A percentile compares a stretch with the other conserved stretches of the same genome.
These are phyloP conservation scores for Deilephila elpenor DNA, from an alignment of 2,888 invertebrate genomes.

Conservation along the genomic window DNA sequence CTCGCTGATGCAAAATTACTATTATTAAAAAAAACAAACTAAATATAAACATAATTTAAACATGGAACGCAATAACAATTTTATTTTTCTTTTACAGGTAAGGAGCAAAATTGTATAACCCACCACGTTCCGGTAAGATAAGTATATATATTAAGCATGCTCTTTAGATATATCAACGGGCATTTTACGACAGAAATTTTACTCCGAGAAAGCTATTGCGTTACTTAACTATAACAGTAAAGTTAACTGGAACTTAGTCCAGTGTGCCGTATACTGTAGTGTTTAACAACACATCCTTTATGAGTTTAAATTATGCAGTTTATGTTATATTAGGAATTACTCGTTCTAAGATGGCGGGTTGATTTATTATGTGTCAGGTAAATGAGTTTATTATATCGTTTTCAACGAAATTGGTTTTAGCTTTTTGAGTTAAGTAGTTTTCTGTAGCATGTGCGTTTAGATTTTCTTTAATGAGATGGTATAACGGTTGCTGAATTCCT, in stretches of 20 bases:
- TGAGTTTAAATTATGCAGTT: conserved; percentile 52
- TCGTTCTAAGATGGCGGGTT: not conserved
- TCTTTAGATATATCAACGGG: conserved; percentile 31
- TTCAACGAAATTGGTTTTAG: not conserved
- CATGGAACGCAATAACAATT: not conserved
- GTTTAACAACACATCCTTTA: conserved; percentile 70
- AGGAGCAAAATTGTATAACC: conserved; percentile 29
- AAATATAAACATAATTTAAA: conserved; percentile 11
- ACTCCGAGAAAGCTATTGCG: conserved; percentile 62
- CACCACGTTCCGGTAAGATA: conserved; percentile 20
- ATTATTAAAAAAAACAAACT: not conserved
- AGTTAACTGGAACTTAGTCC: conserved; percentile 69
- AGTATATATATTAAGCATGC: conserved; percentile 30
- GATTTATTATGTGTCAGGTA: conserved; percentile 8
- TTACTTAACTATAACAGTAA: conserved; percentile 76
- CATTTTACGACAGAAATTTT: conserved; percentile 50
- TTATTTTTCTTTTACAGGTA: conserved; percentile 27
- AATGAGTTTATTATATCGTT: conserved; percentile 5
- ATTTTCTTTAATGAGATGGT: too few relatives aligned
- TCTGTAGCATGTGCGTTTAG: too few relatives aligned
- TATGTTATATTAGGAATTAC: conserved; percentile 32
- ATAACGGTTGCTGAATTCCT: too few relatives aligned
- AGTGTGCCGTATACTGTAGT: conserved; percentile 60
- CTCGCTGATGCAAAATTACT: not conserved
- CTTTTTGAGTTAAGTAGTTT: not conserved